Percentiles rank a stretch among this genome's conserved stretches.
These are phyloP conservation scores for Lepidocyrtinus sp. DNA, from an alignment of 2,888 invertebrate species.

Conservation along the genomic window DNA sequence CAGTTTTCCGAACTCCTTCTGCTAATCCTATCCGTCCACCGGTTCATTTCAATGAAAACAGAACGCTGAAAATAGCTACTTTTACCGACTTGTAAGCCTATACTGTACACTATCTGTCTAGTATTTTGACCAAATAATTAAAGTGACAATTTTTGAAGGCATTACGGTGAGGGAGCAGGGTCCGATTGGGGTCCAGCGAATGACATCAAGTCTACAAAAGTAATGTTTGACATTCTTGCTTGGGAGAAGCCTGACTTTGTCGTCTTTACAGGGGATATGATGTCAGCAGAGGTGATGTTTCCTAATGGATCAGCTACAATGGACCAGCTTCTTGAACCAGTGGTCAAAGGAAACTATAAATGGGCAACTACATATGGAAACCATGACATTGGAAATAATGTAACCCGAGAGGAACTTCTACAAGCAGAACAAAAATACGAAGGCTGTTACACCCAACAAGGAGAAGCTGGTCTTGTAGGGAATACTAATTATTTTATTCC, in stretches of 20 bases:
- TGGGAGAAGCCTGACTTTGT: conserved; percentile 66
- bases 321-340: conserved; percentile 53
- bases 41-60: conserved; percentile 50
- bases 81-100: conserved; percentile 58
- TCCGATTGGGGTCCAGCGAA: conserved; percentile 61
- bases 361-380: conserved; percentile 64
- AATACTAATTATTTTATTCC: conserved; percentile 64
- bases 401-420: conserved; percentile 56
- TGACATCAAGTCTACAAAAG: conserved; percentile 52
- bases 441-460: conserved; percentile 55
- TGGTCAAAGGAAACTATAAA: conserved; percentile 57
- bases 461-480: conserved; percentile 46
- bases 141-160: conserved; percentile 39
- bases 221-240: conserved; percentile 55
- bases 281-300: conserved; percentile 58
- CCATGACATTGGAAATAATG: conserved; percentile 62
- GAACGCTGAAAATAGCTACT: conserved; percentile 54
- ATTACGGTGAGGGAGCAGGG: conserved; percentile 60
- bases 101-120: too few relatives aligned
- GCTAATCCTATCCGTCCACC: conserved; percentile 36
- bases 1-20: too few relatives aligned
- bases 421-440: conserved; percentile 58
- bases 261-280: conserved; percentile 61
- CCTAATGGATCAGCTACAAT: conserved; percentile 59
- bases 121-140: too few relatives aligned